Evolutionary conservation across 2,797 vertebrate species (phyloP).

Genomic region (Pseudochromis fuscus): DNA sequence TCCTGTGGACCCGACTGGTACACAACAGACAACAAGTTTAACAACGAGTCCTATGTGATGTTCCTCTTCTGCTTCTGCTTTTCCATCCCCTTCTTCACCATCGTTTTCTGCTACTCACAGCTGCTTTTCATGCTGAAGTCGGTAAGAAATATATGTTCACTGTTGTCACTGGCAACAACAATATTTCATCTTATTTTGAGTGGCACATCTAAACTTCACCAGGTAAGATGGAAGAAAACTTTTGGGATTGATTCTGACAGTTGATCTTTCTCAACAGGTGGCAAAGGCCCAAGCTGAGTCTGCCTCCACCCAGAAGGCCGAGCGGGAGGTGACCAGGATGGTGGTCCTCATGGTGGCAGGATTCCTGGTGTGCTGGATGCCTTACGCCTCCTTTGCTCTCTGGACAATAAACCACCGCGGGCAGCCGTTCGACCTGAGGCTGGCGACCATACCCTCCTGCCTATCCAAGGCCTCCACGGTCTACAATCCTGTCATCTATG

Average conservation of each 20-base stretch:
- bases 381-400: constrained; percentile 80
- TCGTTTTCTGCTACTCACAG: constrained; percentile 85
- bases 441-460: constrained; percentile 84
- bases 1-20: constrained; percentile 86
- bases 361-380: constrained; percentile 85
- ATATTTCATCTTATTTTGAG: too few species aligned
- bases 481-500: not conserved
- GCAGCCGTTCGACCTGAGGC: constrained; percentile 77
- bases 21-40: constrained; percentile 82
- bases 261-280: constrained; percentile 79
- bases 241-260: too few species aligned
- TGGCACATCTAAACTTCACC: too few species aligned
- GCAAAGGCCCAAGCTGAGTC: constrained; percentile 86
- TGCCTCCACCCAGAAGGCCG: constrained; percentile 86
- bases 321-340: constrained; percentile 86
- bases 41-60: constrained; percentile 84
- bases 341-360: constrained; percentile 86
- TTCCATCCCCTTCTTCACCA: constrained; percentile 78
- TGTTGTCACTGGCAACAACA: too few species aligned
- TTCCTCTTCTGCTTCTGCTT: constrained; percentile 89
- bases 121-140: constrained; percentile 83
- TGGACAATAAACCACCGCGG: constrained; percentile 82
- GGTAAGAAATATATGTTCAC: too few species aligned
- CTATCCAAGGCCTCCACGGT: constrained; percentile 86
- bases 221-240: too few species aligned